Evolutionary conservation across 1,140 invertebrate species (phyloP), one percentile per base, ranked within the genome.

Genomic region (Hycleus phaleratus): DNA sequence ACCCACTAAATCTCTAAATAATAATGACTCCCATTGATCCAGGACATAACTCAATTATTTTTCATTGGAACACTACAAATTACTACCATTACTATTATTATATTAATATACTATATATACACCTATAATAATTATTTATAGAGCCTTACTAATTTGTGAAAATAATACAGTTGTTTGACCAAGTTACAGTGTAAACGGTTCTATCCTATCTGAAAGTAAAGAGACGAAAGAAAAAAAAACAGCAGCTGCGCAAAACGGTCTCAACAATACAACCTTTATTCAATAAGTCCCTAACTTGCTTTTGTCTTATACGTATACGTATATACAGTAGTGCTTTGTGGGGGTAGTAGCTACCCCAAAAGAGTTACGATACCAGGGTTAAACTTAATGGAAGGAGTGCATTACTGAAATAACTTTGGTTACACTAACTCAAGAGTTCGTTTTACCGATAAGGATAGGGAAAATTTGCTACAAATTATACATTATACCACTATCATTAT

Each of bases 301-400:
- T 59, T 63, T 60, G 58, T 57, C 53, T 57, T 59, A 62, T 46
- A 45, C 32, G 7, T 32, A 7, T 32, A 32, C 7, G 7, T 32
- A 32, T 32, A 7, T 32, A 32, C 7, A 32, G 32, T 32, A 32
- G 53, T 53, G 53, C 49, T 49, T 47, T 52, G 51, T 44, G 56
- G 56, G 51, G 56, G 53, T 32, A 59, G 43, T 57, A 47, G 40
- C 49, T 52, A 54, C 58, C 58, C 58, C 40, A 59, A 63, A 63
- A 32, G 63, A 60, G 59, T 65, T 65, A 65, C 63, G 63, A 62
- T 58, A 59, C 52, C 58, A 60, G 59, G 61, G 65, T 65, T 64
- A 64, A 66, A 66, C 64, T 68, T 66, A 68, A 68, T 68, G 66
- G 66, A 64, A 68, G 66, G 66, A 68, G 66, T 68, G 62, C 66